Base-by-base conservation (phyloP, 2,888 invertebrate genomes). In the Nephrotoma appendiculata region DNA sequence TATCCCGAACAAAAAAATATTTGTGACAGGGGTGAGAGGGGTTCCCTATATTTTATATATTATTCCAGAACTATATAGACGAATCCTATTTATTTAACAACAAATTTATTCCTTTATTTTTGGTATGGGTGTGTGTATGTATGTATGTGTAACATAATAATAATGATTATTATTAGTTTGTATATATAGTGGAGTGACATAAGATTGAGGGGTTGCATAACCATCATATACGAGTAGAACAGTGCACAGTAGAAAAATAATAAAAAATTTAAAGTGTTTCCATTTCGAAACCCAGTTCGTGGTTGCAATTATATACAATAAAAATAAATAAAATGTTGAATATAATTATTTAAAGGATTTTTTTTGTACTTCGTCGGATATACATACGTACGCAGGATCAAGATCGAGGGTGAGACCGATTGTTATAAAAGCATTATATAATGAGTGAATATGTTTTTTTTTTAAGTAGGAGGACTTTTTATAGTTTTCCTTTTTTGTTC, bases 271-370 rank as follows among this genome's bases (percentile, higher is more conserved):
- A 71, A 71, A 71, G 71, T 71, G 71, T 71, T 71, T 71, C 71
- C 31, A 71, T 71, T 71, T 71, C 31, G 71, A 71, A 84, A 84
- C 84, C 42, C 42, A 84, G 43, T 84, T 84, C 84, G 84, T 84
- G 84, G 84, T 84, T 84, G 84, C 84, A 84, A 84, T 84, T 43
- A 71, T 71, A 31, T 71, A 7, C n/a, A 84, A 84, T 84, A 84
- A 84, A 42, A 84, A 84, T 84, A 84, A 84, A 84, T 42, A 42
- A 71, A 71, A 71, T 71, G 71, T 71, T 71, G 71, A 71, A 71
- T 71, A 71, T 71, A 71, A 71, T 71, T 71, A 71, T 71, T 71
- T 71, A 71, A 71, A 71, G 71, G 71, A 71, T 71, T 71, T 71
- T 71, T 71, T 71, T 71, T 5, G 31, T 31, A 11, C 31, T 71